phyloP scores from a whole-genome alignment of 37 sponge, comb jelly and placozoan species.

The Amphimedon queenslandica region DNA sequence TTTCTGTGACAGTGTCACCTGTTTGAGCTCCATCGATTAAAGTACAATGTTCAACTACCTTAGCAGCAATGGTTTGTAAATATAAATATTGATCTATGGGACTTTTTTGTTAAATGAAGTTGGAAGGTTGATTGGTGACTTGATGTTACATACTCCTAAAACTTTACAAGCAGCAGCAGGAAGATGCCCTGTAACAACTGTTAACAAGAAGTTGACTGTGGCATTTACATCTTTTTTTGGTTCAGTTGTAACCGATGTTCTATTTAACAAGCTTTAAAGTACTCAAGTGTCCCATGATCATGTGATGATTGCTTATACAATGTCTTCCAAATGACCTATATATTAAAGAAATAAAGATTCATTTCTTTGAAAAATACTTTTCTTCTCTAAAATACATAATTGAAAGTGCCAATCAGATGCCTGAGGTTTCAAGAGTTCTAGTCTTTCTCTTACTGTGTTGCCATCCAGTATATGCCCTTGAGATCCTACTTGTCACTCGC shows the following conservation, averaged over 20 bases:
- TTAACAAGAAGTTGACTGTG: constrained; percentile 5
- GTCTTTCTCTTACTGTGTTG: constrained; percentile 13
- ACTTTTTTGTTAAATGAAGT: not conserved
- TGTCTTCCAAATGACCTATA: constrained; percentile 30
- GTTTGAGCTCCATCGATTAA: constrained; percentile 10
- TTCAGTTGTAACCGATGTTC: constrained; percentile 16
- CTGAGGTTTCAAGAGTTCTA: constrained; percentile 10
- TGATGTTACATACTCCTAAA: constrained; percentile 10
- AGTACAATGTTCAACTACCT: constrained; percentile 11
- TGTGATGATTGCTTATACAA: constrained; percentile 5
- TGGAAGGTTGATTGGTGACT: not conserved
- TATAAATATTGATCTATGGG: not conserved
- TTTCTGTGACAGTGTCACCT: not conserved
- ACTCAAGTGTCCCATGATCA: constrained; percentile 33
- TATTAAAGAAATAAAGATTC: not conserved
- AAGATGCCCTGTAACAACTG: constrained; percentile 19
- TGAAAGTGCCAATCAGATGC: constrained; percentile 32
- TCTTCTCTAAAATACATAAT: constrained; percentile 3
- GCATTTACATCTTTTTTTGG: constrained; percentile 37
- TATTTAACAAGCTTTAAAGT: constrained; percentile 10
- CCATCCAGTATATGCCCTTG: constrained; percentile 17
- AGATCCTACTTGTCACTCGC: not conserved
- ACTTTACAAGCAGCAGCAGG: constrained; percentile 20
- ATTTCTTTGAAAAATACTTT: not conserved
- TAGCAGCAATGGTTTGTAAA: constrained; percentile 1